Conservation (phyloP, 2,888 invertebrate genomes). For the Trachelus iudaicus region DNA sequence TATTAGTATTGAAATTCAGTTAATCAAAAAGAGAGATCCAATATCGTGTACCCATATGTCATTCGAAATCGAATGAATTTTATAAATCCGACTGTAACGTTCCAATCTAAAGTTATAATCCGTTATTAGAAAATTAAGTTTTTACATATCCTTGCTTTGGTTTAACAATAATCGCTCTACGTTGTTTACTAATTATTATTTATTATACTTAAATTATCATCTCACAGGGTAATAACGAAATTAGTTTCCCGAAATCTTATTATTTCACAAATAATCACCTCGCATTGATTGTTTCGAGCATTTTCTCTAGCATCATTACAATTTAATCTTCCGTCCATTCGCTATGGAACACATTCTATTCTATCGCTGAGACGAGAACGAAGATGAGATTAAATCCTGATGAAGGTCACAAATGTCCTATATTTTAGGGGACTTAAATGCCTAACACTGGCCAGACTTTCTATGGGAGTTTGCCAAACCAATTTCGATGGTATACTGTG, state of each 20-base stretch:
- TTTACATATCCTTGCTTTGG: background rate
- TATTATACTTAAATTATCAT: background rate
- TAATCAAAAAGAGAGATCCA: background rate
- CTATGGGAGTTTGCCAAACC: background rate
- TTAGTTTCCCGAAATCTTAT: background rate
- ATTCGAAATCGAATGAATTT: background rate
- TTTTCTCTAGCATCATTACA: background rate
- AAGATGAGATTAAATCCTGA: background rate
- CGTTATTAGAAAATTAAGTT: background rate
- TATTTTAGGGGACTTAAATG: background rate
- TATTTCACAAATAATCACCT: background rate
- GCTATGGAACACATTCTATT: background rate
- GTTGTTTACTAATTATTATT: no score
- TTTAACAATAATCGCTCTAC: background rate
- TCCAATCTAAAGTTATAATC: background rate
- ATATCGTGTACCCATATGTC: background rate
- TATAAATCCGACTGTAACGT: no score
- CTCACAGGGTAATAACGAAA: background rate
- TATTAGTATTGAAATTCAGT: background rate
- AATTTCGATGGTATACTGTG: background rate
- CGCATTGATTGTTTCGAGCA: background rate
- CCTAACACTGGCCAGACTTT: background rate
- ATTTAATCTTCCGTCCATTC: background rate
- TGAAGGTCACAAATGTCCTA: background rate
- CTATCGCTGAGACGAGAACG: background rate